These are phyloP conservation scores for Gobius niger DNA, from an alignment of 2,113 vertebrate species.

Conservation along the genomic window DNA sequence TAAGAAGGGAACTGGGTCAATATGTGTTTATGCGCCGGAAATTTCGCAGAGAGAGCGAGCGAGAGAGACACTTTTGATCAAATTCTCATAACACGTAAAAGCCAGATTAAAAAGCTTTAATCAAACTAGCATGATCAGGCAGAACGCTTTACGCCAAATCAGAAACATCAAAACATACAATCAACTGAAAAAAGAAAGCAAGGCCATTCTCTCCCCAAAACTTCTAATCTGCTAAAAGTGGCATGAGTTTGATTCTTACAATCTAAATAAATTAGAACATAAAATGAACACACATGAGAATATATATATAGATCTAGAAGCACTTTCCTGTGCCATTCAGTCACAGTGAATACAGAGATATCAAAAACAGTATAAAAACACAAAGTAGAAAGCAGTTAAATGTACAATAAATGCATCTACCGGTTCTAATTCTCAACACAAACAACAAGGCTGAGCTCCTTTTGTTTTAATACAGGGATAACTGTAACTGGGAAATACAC, in stretches of 20 bases:
- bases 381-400: constrained; percentile 69
- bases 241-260: constrained; percentile 56
- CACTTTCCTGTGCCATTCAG: constrained; percentile 52
- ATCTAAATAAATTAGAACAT: constrained; percentile 48
- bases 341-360: constrained; percentile 73
- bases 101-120: constrained; percentile 76
- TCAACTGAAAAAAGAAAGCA: constrained; percentile 60
- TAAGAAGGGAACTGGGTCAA: constrained; percentile 68
- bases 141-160: constrained; percentile 68
- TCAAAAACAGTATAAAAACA: constrained; percentile 73
- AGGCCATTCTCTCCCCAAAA: constrained; percentile 64
- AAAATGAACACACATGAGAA: constrained; percentile 50
- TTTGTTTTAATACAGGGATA: constrained; percentile 33
- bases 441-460: constrained; percentile 44
- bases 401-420: constrained; percentile 61
- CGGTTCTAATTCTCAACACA: constrained; percentile 41
- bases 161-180: constrained; percentile 64
- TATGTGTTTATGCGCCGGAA: constrained; percentile 39
- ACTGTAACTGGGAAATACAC: constrained; percentile 40
- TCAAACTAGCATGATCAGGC: constrained; percentile 75
- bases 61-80: constrained; percentile 29
- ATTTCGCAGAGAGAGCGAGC: constrained; percentile 17
- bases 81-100: constrained; percentile 37
- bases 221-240: constrained; percentile 49
- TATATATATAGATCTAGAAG: constrained; percentile 44